phyloP scores from a whole-genome alignment of 2,888 invertebrate species.

The Ditula angustiorana region DNA sequence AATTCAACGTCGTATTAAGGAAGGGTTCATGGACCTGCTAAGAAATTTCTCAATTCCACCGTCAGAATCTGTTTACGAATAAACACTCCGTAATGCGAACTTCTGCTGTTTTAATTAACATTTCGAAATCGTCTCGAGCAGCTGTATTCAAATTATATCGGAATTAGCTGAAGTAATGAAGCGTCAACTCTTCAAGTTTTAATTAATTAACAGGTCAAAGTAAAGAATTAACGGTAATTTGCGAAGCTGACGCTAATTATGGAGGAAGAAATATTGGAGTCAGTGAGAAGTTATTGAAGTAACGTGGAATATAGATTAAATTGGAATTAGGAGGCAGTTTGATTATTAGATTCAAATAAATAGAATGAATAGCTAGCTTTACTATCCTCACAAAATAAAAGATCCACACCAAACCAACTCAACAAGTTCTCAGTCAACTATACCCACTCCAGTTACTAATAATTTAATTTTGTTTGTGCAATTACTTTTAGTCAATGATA shows the following conservation, averaged over 20 bases:
- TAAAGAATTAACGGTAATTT: background rate
- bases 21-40: background rate
- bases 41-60: conserved; percentile 2
- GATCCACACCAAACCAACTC: too few species aligned
- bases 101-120: conserved; percentile 13
- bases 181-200: conserved; percentile 11
- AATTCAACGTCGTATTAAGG: too few species aligned
- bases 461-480: too few species aligned
- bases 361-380: too few species aligned
- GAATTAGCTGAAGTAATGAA: conserved; percentile 26
- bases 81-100: background rate
- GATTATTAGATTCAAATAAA: background rate
- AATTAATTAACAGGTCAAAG: conserved; percentile 8
- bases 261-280: background rate
- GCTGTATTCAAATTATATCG: conserved; percentile 16
- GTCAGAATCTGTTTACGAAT: conserved; percentile 11
- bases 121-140: conserved; percentile 4
- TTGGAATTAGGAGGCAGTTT: background rate
- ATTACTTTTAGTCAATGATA: too few species aligned
- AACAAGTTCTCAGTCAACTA: too few species aligned
- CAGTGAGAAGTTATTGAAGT: background rate
- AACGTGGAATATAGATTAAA: background rate
- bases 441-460: too few species aligned
- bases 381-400: too few species aligned
- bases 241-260: background rate